These are phyloP conservation scores for Phoxinus dragarum DNA, from an alignment of 2,797 vertebrate genomes.

Conservation along the genomic window DNA sequence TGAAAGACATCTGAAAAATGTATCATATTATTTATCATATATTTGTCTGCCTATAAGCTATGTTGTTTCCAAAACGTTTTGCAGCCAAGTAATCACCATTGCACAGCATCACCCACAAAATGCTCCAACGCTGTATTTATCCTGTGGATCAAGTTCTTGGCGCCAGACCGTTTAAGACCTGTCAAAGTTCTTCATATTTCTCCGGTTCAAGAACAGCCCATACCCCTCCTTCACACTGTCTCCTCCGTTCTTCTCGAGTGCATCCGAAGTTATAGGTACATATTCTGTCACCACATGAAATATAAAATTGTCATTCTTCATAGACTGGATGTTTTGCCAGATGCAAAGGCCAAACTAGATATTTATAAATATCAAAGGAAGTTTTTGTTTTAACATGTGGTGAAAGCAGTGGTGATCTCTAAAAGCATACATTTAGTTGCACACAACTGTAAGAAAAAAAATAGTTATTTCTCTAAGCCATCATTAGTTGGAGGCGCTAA, in stretches of 20 bases:
- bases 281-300: neutral
- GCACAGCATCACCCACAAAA: constrained; percentile 76
- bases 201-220: constrained; percentile 70
- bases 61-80: neutral
- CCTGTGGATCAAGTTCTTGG: constrained; percentile 90
- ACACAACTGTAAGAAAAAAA: neutral
- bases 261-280: constrained; percentile 5
- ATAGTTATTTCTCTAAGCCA: neutral
- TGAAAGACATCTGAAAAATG: too few species aligned
- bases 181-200: constrained; percentile 96
- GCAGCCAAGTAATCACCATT: constrained; percentile 23
- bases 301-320: neutral
- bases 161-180: constrained; percentile 98
- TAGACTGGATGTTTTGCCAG: neutral
- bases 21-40: neutral
- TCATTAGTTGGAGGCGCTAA: neutral
- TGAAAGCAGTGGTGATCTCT: neutral
- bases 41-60: neutral
- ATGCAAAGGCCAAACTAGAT: neutral
- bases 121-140: constrained; percentile 87
- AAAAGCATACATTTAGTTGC: neutral
- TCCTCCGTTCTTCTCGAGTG: constrained; percentile 6
- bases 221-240: constrained; percentile 44
- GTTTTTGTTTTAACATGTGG: neutral
- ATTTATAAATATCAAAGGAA: too few species aligned